Evolutionary conservation across 2,113 vertebrate genomes (phyloP).

Genomic region (Athene cunicularia): DNA sequence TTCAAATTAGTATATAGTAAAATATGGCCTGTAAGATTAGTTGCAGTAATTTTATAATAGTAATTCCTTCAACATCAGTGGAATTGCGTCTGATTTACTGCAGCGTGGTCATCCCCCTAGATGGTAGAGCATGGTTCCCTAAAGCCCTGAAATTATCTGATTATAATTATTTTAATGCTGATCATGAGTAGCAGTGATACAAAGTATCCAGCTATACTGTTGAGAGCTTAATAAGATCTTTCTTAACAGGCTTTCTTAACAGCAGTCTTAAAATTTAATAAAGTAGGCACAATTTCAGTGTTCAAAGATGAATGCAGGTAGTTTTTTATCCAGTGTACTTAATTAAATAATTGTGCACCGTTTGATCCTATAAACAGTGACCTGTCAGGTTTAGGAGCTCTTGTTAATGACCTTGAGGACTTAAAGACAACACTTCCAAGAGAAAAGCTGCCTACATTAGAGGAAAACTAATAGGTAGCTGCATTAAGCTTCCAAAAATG

Average conservation of each 20-base stretch:
- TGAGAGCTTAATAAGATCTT: conserved; percentile 18
- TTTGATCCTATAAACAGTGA: conserved; percentile 11
- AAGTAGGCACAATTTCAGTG: background rate
- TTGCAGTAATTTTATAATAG: background rate
- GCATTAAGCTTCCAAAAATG: background rate
- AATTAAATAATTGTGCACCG: background rate
- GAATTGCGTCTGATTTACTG: background rate
- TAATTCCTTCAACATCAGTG: background rate
- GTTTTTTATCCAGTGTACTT: conserved; percentile 5
- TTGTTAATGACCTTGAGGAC: background rate
- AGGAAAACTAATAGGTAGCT: background rate
- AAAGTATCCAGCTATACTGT: conserved; percentile 30
- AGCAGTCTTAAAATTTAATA: background rate
- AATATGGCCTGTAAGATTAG: background rate
- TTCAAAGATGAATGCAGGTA: background rate
- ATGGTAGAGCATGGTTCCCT: conserved; percentile 44
- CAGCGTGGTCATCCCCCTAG: background rate
- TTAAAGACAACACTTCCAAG: background rate
- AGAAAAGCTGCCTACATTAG: background rate
- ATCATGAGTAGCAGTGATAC: conserved; percentile 42
- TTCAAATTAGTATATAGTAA: background rate
- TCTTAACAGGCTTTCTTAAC: conserved; percentile 37
- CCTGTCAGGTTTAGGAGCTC: background rate
- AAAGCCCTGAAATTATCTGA: conserved; percentile 36
- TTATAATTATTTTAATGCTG: conserved; percentile 41